phyloP scores from a whole-genome alignment of 2,888 invertebrate genomes.

The Prosapia bicincta region DNA sequence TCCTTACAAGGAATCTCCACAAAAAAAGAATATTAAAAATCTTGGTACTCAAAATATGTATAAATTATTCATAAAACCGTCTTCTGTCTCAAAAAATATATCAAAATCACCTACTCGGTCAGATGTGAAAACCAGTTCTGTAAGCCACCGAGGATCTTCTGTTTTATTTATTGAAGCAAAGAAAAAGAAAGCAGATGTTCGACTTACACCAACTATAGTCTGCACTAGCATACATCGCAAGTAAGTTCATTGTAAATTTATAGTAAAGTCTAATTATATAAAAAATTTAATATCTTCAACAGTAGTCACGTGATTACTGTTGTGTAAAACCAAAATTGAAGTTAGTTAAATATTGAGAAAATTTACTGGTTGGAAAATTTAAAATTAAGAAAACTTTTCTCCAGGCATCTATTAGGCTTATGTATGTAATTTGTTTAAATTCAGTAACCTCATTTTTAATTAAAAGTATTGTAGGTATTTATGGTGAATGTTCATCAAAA shows the following conservation, averaged over 20 bases:
- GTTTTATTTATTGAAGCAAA: constrained; percentile 27
- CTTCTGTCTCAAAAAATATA: not conserved
- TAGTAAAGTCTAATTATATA: too few relatives aligned
- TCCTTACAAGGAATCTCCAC: not conserved
- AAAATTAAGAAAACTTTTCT: too few relatives aligned
- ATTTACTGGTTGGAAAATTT: too few relatives aligned
- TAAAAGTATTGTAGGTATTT: too few relatives aligned
- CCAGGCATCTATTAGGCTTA: too few relatives aligned
- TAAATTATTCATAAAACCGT: not conserved
- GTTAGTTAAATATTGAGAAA: too few relatives aligned
- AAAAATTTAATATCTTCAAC: too few relatives aligned
- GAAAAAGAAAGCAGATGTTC: constrained; percentile 15
- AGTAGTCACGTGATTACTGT: too few relatives aligned
- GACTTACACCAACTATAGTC: constrained; percentile 32
- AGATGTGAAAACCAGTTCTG: constrained; percentile 16
- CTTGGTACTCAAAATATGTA: not conserved
- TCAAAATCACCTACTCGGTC: not conserved
- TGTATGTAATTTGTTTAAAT: too few relatives aligned
- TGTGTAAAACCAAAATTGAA: too few relatives aligned
- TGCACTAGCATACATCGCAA: constrained; percentile 42
- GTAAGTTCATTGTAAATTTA: constrained; percentile 41
- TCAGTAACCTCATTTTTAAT: too few relatives aligned
- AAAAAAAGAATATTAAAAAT: not conserved
- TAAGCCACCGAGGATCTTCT: constrained; percentile 16
- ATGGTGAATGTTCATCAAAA: too few relatives aligned